Percentiles rank a stretch among this genome's conserved stretches.
Evolutionary conservation across 2,113 vertebrate species (phyloP).

Genomic region (Callithrix jacchus): DNA sequence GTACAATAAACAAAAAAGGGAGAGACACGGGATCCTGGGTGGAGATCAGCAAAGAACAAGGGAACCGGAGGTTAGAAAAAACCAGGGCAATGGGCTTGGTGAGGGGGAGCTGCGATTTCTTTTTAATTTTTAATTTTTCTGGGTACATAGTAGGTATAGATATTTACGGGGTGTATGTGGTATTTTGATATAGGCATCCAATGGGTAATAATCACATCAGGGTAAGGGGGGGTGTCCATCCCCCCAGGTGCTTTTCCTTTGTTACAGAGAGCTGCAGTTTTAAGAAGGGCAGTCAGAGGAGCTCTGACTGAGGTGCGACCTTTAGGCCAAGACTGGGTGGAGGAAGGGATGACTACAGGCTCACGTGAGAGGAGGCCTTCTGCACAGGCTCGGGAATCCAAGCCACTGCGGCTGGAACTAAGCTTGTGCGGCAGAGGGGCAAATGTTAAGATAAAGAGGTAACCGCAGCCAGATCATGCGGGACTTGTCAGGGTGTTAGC

Average conservation of each 20-base stretch:
- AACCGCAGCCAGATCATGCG: fast-evolving
- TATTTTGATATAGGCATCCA: too few species aligned
- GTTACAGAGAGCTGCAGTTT: too few species aligned
- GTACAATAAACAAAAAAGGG: neutral
- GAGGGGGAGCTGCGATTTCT: too few species aligned
- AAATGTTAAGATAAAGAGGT: too few species aligned
- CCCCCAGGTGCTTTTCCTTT: too few species aligned
- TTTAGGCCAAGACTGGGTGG: neutral
- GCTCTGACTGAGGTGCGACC: neutral
- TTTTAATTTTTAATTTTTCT: too few species aligned
- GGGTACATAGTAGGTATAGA: too few species aligned
- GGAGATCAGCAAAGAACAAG: neutral
- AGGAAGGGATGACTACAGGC: neutral
- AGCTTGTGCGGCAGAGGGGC: neutral
- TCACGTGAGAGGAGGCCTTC: too few species aligned
- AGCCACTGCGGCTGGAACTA: neutral
- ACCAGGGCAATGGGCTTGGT: neutral
- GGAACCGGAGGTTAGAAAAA: too few species aligned
- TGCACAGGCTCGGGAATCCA: neutral
- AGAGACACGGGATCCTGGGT: neutral
- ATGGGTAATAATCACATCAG: too few species aligned
- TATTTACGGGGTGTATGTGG: too few species aligned
- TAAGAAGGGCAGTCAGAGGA: neutral
- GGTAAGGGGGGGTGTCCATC: too few species aligned
- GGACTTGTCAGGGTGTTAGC: neutral